These are phyloP conservation scores for Chauna torquata DNA, from an alignment of 2,113 vertebrate species.

Conservation along the genomic window DNA sequence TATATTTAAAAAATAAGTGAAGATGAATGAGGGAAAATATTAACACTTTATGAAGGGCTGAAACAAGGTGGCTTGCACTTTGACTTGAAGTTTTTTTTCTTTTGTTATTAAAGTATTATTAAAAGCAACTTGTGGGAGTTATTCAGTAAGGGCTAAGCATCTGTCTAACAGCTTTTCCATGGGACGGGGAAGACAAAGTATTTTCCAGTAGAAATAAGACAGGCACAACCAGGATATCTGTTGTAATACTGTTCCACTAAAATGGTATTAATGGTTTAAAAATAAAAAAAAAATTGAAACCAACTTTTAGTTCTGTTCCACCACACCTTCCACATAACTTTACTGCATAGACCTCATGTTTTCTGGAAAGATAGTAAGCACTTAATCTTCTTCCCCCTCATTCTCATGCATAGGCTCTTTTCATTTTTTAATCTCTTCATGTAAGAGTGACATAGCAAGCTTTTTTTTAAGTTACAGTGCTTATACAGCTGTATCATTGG, in stretches of 20 bases:
- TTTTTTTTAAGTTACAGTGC: not conserved
- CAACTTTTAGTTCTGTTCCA: not conserved
- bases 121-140: not conserved
- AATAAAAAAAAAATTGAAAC: not conserved
- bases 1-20: slow-evolving; percentile 41
- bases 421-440: not conserved
- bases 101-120: slow-evolving; percentile 12
- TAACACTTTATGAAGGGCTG: slow-evolving; percentile 45
- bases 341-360: not conserved
- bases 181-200: not conserved
- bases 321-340: not conserved
- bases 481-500: not conserved
- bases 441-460: not conserved
- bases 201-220: not conserved
- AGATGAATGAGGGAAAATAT: slow-evolving; percentile 44
- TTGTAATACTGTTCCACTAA: not conserved
- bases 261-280: not conserved
- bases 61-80: slow-evolving; percentile 58
- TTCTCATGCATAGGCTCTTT: not conserved
- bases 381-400: not conserved
- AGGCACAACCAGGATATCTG: not conserved
- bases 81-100: slow-evolving; percentile 25
- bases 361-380: not conserved
- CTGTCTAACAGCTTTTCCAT: not conserved
- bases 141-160: slow-evolving; percentile 13